These are phyloP conservation scores for Ashinkailepas kermadecensis DNA, from an alignment of 2,888 invertebrate genomes.

Conservation along the genomic window DNA sequence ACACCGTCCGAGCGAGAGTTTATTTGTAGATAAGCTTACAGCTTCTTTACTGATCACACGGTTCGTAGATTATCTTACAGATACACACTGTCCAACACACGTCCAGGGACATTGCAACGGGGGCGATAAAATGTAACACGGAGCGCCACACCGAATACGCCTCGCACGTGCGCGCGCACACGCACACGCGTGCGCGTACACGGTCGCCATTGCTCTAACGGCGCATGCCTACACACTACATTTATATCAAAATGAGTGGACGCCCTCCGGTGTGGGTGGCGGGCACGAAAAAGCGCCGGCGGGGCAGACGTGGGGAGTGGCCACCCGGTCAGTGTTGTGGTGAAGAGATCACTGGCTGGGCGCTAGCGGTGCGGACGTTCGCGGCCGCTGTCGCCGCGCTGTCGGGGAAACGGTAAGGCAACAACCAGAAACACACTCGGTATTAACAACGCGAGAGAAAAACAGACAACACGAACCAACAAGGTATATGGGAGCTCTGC, in stretches of 20 bases:
- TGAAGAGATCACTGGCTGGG: background rate
- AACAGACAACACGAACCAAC: constrained; percentile 18
- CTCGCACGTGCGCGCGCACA: background rate
- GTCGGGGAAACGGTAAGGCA: background rate
- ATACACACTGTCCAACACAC: constrained; percentile 3
- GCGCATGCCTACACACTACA: background rate
- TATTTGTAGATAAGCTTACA: constrained; percentile 23
- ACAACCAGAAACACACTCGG: background rate
- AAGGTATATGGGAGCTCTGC: background rate
- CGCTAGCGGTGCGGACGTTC: background rate
- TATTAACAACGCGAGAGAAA: constrained; percentile 12
- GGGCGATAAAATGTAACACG: constrained; percentile 1
- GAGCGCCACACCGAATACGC: background rate
- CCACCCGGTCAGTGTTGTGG: background rate
- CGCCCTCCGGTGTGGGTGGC: background rate
- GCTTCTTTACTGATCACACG: constrained; percentile 17
- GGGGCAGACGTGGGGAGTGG: background rate
- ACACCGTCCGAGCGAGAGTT: constrained; percentile 4
- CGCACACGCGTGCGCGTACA: background rate
- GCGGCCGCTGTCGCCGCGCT: background rate
- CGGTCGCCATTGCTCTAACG: background rate
- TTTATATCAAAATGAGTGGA: constrained; percentile 17
- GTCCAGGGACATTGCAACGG: constrained; percentile 1
- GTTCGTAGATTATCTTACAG: constrained; percentile 20
- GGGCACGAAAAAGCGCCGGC: background rate